phyloP scores from a whole-genome alignment of 2,113 vertebrate species.

The Ancistrus triradiatus region DNA sequence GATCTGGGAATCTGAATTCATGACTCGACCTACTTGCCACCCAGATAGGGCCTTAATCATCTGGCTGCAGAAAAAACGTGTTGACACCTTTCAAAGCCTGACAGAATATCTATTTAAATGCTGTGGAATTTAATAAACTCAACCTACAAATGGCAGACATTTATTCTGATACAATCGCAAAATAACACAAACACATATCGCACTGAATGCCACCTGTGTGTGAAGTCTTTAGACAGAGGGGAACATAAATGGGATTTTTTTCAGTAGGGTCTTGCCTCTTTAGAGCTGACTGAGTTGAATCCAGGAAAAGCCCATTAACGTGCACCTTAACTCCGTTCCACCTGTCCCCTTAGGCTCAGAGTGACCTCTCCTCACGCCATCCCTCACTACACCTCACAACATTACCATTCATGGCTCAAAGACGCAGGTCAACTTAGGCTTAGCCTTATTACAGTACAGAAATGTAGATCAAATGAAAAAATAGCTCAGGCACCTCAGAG shows the following conservation, averaged over 20 bases:
- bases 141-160: neutral
- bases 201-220: conserved; percentile 15
- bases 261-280: conserved; percentile 46
- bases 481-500: neutral
- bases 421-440: conserved; percentile 33
- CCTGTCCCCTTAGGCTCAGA: conserved; percentile 65
- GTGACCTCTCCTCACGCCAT: conserved; percentile 64
- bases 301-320: conserved; percentile 65
- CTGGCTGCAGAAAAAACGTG: no score
- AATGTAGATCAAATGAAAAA: conserved; percentile 19
- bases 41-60: no score
- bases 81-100: neutral
- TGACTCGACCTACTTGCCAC: no score
- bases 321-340: conserved; percentile 64
- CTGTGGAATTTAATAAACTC: neutral
- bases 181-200: neutral
- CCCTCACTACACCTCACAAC: conserved; percentile 29
- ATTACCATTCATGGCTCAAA: conserved; percentile 44
- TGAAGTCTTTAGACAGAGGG: conserved; percentile 10
- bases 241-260: conserved; percentile 67
- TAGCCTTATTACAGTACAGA: conserved; percentile 7
- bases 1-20: no score
- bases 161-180: neutral
- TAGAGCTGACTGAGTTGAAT: conserved; percentile 20
- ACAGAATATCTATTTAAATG: neutral